Base-by-base conservation (phyloP, 2,113 vertebrate genomes). In the Galemys pyrenaicus region DNA sequence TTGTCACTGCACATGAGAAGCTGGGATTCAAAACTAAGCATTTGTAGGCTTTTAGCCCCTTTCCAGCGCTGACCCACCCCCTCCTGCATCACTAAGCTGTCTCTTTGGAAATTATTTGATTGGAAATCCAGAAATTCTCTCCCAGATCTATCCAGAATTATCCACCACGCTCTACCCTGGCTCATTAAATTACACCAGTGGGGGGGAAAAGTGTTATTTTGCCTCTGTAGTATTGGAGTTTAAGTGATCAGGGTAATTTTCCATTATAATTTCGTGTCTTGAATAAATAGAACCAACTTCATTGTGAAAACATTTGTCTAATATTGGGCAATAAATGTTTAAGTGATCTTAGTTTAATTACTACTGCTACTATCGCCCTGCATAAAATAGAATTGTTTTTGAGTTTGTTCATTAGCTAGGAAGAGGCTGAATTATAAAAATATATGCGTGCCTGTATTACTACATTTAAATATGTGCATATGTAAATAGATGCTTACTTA, bases 201-300 rank as follows among this genome's bases (percentile, higher is more conserved):
- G 44, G 37, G 37, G 62, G 41, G 1, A 7, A n/a, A 16, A 26
- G n/a, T 49, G 22, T n/a, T 78, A 28, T 75, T 92, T 91, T 89
- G 86, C 75, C 28, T 92, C 51, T 49, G 41, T 39, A 44, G 82
- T 87, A 35, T 68, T 89, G n/a, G 44, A 65, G 84, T 92, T 84
- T 75, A 88, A 83, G 82, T 35, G 79, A 92, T 89, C n/a, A 28
- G 87, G 77, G 92, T 89, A 93, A 95, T 97, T 96, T 96, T 79
- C 94, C 95, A 73, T 96, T 85, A 74, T 71, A 74, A 85, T 79
- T 82, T 86, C 64, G 71, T 75, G 74, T 93, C 89, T 93, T 94
- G 92, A 93, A 92, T 96, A 96, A 80, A 93, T 37, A 70, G 77
- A 86, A 51, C 71, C 37, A 9, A 68, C 44, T 85, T 96, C 85